Evolutionary conservation across 2,797 vertebrate genomes (phyloP), one percentile per base, ranked within the genome.

Genomic region (Salarias fasciatus): DNA sequence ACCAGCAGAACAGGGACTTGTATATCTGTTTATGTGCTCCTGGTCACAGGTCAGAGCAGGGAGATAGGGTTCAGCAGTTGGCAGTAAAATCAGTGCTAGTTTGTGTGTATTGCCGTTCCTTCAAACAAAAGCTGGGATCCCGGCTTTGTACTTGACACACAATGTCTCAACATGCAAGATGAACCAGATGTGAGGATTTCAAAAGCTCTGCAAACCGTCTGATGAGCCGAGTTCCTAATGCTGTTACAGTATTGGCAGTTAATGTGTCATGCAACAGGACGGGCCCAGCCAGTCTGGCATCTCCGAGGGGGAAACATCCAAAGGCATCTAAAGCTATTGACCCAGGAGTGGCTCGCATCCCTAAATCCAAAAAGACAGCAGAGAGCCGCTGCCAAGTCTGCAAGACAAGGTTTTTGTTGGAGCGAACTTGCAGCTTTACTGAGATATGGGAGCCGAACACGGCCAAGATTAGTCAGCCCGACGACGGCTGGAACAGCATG

Each of bases 391-490:
- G 79, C 77, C 81, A 83, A 78, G 68, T 55, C 57, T 52, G 49
- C 57, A 79, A 24, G 59, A 84, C 45, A 36, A 64, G 56, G 48
- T 74, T 87, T 83, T 82, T 9, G 31, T 75, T 87, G 75, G 85
- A 80, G 52, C 57, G 54, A 54, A 67, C 42, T 61, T 60, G 73
- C 30, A 52, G 59, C 52, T 67, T 51, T 36, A 30, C 60, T 80
- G 31, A 74, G 75, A 84, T 87, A 88, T 77, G 72, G 79, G 41
- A 58, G 15, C 15, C 33, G 30, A 43, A 80, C 71, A 47, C n/a
- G 10, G 83, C 85, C 86, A 84, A 86, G 62, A 82, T 81, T 59
- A 77, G 57, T 72, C 71, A 75, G 62, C 48, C 66, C 69, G 64
- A 66, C 0, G 29, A 63, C 51, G 46, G 53, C 46, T 75, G 63